These are phyloP conservation scores for Desoria tigrina DNA, from an alignment of 2,888 invertebrate species.

Conservation along the genomic window DNA sequence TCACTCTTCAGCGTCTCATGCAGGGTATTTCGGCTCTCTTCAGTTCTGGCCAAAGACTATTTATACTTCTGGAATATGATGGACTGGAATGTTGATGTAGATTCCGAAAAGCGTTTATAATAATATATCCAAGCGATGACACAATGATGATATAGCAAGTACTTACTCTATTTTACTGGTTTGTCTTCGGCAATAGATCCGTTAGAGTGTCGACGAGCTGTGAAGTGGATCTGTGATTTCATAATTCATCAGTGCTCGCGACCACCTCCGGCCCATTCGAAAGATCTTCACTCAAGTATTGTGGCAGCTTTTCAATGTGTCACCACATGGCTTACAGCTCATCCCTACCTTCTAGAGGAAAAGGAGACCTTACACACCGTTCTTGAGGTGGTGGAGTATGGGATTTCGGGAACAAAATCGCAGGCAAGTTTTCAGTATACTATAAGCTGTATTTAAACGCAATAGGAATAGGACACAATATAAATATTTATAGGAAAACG, in stretches of 20 bases:
- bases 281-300: constrained; percentile 90
- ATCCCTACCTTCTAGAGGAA: constrained; percentile 85
- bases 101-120: too few relatives aligned
- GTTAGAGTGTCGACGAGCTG: constrained; percentile 84
- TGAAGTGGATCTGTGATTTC: constrained; percentile 98
- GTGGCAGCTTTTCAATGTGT: constrained; percentile 90
- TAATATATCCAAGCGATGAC: too few relatives aligned
- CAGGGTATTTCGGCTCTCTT: too few relatives aligned
- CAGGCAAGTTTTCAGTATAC: constrained; percentile 57
- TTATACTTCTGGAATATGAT: too few relatives aligned
- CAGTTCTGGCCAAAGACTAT: too few relatives aligned
- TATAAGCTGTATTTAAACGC: too few relatives aligned
- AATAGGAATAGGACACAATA: too few relatives aligned
- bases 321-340: constrained; percentile 87
- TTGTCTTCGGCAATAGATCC: constrained; percentile 65
- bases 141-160: too few relatives aligned
- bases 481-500: too few relatives aligned
- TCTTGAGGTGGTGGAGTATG: constrained; percentile 94
- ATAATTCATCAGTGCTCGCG: constrained; percentile 87
- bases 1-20: too few relatives aligned
- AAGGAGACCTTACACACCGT: constrained; percentile 89
- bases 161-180: too few relatives aligned
- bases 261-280: constrained; percentile 89
- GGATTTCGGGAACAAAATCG: constrained; percentile 90
- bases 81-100: too few relatives aligned